These are phyloP conservation scores for Ophraella communa DNA, from an alignment of 2,888 invertebrate species.

Conservation along the genomic window DNA sequence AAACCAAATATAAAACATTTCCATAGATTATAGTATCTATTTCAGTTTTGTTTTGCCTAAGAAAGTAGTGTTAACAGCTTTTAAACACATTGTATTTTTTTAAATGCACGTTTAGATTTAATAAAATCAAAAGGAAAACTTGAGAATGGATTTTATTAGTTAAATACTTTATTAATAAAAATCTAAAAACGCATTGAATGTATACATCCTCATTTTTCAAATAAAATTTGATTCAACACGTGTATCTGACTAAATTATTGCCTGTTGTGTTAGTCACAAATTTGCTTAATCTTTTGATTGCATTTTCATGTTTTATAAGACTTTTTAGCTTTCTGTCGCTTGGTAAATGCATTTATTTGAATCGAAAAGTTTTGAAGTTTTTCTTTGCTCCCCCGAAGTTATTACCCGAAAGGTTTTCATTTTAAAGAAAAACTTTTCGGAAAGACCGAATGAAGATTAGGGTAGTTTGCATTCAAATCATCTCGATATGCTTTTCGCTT, in stretches of 20 bases:
- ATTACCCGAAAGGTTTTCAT: constrained; percentile 15
- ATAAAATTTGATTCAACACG: not conserved
- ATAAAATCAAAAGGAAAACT: too few relatives aligned
- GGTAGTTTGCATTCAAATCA: constrained; percentile 16
- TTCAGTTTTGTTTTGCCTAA: too few relatives aligned
- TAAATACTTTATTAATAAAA: too few relatives aligned
- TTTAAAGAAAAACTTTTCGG: constrained; percentile 8
- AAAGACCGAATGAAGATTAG: constrained; percentile 20
- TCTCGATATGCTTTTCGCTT: constrained; percentile 9
- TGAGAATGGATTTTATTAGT: too few relatives aligned
- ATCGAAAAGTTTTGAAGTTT: constrained; percentile 4
- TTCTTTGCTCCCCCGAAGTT: constrained; percentile 4
- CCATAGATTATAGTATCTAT: too few relatives aligned
- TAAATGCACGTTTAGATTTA: too few relatives aligned
- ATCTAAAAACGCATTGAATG: too few relatives aligned
- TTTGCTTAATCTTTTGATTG: constrained; percentile 10
- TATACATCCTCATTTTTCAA: too few relatives aligned
- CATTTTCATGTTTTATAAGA: constrained; percentile 11
- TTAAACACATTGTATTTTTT: too few relatives aligned
- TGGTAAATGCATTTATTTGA: constrained; percentile 6
- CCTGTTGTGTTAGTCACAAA: not conserved
- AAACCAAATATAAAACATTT: too few relatives aligned
- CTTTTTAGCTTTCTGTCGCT: not conserved
- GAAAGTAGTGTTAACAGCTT: too few relatives aligned
- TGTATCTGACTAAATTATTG: not conserved